Evolutionary conservation across 2,888 invertebrate genomes (phyloP), one percentile per base, ranked within the genome.

Genomic region (Lithophane leautieri): DNA sequence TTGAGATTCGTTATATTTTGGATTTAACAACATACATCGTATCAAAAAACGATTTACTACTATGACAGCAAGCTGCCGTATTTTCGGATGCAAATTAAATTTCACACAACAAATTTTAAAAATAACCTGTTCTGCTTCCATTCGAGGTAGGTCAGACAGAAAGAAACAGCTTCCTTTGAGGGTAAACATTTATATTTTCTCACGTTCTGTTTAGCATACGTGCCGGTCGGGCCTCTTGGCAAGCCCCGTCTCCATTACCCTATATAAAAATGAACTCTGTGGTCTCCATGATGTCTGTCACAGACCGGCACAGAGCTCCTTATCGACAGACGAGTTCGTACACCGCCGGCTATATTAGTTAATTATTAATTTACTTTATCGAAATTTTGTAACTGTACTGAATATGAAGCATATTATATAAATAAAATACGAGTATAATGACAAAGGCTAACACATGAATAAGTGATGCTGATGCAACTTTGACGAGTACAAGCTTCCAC

Each of bases 401-500:
- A 63, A 42, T 72, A 56, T 50, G 44, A 11, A 69, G 11, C 22
- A 34, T 56, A 40, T 7, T n/a, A n/a, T n/a, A n/a, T n/a, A n/a
- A n/a, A 66, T 71, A 19, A 50, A 66, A 63, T 14, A 60, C 16
- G 22, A 58, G 28, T 16, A 11, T 44, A 73, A 83, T 61, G 47
- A 60, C 60, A 83, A 68, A 61, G 16, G 28, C 56, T 63, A 68
- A 68, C 54, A 70, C 22, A 63, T 70, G 42, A 74, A 83, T 47
- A 19, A 16, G 16, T 25, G 4, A 75, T 40, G 50, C 40, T 65
- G 67, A 74, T 79, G 75, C 60, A 73, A 73, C 40, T 82, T 76
- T 84, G 69, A 84, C 54, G 58, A 84, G 69, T 14, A 58, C 52
- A 34, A 42, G 54, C 62, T 70, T 83, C 70, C 79, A 50, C 54